Evolutionary conservation across 1,140 invertebrate genomes (phyloP), one percentile per base, ranked within the genome.

Genomic region (Colletes gigas): DNA sequence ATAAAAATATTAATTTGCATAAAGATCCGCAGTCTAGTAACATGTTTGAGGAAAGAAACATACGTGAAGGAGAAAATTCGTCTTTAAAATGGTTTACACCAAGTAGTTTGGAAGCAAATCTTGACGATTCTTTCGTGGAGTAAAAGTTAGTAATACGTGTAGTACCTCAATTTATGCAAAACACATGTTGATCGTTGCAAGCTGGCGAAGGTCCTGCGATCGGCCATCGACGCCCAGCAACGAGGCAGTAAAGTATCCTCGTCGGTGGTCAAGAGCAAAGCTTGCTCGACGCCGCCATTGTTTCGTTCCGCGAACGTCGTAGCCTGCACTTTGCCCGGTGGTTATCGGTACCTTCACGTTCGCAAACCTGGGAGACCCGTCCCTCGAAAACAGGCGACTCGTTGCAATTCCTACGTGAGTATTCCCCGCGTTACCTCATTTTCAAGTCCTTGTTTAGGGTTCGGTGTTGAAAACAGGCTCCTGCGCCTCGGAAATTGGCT

Each of bases 381-480:
- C 4, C 50, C 39, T 4, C 71, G 65, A 12, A 74, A 80, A 60
- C 78, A 63, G 17, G 30, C 59, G 12, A 82, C 67, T 50, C 78
- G 19, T 9, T 60, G 60, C 63, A 39, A 77, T 3, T 19, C 76
- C 17, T 80, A 85, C 47, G 88, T 91, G 74, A 87, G 78, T 85
- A 10, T 10, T 50, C 50, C 10, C 3, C 0, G 50, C 10, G 10
- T 12, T 50, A 30, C 9, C 41, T 66, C 62, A n/a, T 14, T 3
- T 12, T 2, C 44, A 47, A 8, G 44, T 4, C 39, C 19, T 60
- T 60, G 15, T 60, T 73, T 73, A 94, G 93, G 93, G 90, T 14
- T 89, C 90, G 75, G 91, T 93, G 69, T 88, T 94, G 67, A 87
- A 91, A 54, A 94, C 92, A 41, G 94, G 93, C 59, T 90, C 90